Evolutionary conservation across 2,113 vertebrate species (phyloP), one percentile per base, ranked within the genome.

Genomic region (Daphoenositta chrysoptera): DNA sequence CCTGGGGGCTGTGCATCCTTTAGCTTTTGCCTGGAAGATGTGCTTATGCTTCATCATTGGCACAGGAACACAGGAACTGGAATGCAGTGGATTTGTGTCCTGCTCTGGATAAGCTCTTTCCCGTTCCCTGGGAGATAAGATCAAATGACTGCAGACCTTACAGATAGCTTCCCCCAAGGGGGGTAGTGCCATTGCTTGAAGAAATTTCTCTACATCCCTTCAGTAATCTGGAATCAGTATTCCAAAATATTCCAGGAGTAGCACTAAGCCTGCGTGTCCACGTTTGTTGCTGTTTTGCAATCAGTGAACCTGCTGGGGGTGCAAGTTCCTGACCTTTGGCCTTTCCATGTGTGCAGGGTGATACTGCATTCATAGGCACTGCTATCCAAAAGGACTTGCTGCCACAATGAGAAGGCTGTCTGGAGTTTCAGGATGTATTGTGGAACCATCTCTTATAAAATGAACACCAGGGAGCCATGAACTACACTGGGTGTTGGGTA

Each of bases 401-500:
- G 9, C 76, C 58, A 3, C 27, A 19, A 28, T 11, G 10, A 60
- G 15, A 50, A 39, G 21, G 45, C 9, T 53, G 56, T 8, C 64
- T 58, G 42, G 39, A 37, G 22, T 66, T 93, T 45, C 24, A 42
- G 37, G n/a, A 58, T 8, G 16, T 10, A 21, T 11, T 12, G 0
- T 37, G 57, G 53, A 69, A 63, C 28, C 27, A 16, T 11, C 26
- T 35, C 57, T 37, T n/a, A 10, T 0, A 8, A 45, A 44, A 51
- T 7, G 11, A 57, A 1, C 31, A 2, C 9, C 5, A 7, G 19
- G 42, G 64, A 93, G 72, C 45, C 10, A 3, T 0, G 10, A 12
- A 37, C 42, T 4, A 6, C 2, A 1, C 16, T 31, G 35, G 12
- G n/a, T 33, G 4, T 2, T 2, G 12, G 1, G 1, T 4, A 30